Conservation (phyloP, 2,888 invertebrate species). For the Baccha elongata region DNA sequence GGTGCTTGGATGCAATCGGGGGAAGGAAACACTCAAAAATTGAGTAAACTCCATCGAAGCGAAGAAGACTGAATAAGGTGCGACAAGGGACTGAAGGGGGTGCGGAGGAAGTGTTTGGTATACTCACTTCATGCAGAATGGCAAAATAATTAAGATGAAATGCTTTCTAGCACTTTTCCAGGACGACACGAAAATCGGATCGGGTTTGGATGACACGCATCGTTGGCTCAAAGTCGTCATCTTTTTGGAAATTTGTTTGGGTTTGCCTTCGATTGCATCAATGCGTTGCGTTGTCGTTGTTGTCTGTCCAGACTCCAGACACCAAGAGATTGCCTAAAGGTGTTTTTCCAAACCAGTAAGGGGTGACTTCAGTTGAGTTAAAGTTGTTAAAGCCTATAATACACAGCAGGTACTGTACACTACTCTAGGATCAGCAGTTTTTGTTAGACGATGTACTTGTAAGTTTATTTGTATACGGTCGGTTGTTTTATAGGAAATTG, state of each 20-base stretch:
- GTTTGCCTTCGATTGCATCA: conserved; percentile 43
- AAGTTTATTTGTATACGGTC: background rate
- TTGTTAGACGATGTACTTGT: background rate
- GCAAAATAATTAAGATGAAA: conserved; percentile 70
- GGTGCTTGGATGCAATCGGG: background rate
- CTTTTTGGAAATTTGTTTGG: conserved; percentile 17
- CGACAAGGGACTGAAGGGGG: conserved; percentile 1
- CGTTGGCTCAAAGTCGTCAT: conserved; percentile 30
- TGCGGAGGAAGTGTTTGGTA: background rate
- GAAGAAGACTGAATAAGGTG: conserved; percentile 33
- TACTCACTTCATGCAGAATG: conserved; percentile 25
- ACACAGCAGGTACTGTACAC: background rate
- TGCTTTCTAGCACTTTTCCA: conserved; percentile 68
- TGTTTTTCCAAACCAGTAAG: conserved; percentile 16
- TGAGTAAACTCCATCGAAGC: conserved; percentile 63
- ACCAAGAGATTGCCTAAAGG: conserved; percentile 22
- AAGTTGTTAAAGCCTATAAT: background rate
- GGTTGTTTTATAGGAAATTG: conserved; percentile 62
- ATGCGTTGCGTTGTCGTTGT: conserved; percentile 19
- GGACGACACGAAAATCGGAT: conserved; percentile 61
- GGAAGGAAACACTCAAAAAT: conserved; percentile 47
- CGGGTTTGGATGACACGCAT: conserved; percentile 64
- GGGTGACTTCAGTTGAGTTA: background rate
- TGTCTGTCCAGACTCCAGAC: conserved; percentile 8
- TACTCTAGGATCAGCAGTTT: conserved; percentile 50